Conservation (phyloP, 2,888 invertebrate species). For the Leptinotarsa rubiginosa region DNA sequence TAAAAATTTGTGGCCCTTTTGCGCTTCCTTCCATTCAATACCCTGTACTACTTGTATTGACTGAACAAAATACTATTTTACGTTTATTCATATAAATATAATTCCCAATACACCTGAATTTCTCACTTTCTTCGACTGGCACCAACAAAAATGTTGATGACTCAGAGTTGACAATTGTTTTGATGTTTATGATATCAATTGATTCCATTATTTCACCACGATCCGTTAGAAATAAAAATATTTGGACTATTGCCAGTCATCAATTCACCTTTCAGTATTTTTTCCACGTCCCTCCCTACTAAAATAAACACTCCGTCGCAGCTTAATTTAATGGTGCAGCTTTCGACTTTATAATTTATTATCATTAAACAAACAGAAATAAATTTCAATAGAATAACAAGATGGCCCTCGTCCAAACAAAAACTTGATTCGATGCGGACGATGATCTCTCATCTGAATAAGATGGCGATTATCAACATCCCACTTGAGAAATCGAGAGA, state of each 20-base stretch:
- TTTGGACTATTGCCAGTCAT: constrained; percentile 21
- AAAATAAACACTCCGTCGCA: constrained; percentile 24
- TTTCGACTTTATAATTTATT: constrained; percentile 27
- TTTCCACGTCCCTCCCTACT: not conserved
- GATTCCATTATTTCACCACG: not conserved
- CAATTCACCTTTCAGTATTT: not conserved
- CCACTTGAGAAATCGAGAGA: constrained; percentile 46
- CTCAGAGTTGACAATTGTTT: not conserved
- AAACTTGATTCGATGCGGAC: constrained; percentile 21
- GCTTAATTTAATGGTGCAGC: constrained; percentile 19
- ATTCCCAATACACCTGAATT: too few species aligned
- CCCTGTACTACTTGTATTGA: too few species aligned
- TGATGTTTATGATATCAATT: not conserved
- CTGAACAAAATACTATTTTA: too few species aligned
- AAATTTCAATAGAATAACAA: constrained; percentile 27
- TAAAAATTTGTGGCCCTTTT: too few species aligned
- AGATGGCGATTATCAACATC: constrained; percentile 43
- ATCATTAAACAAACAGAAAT: constrained; percentile 29
- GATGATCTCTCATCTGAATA: constrained; percentile 30
- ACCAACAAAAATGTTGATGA: too few species aligned
- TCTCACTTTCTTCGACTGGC: too few species aligned
- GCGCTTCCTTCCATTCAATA: too few species aligned
- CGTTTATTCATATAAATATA: too few species aligned
- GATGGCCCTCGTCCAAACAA: constrained; percentile 11
- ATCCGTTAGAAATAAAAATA: constrained; percentile 21